These are phyloP conservation scores for Drosophila leontia DNA, from an alignment of 1,140 invertebrate genomes.

Conservation along the genomic window DNA sequence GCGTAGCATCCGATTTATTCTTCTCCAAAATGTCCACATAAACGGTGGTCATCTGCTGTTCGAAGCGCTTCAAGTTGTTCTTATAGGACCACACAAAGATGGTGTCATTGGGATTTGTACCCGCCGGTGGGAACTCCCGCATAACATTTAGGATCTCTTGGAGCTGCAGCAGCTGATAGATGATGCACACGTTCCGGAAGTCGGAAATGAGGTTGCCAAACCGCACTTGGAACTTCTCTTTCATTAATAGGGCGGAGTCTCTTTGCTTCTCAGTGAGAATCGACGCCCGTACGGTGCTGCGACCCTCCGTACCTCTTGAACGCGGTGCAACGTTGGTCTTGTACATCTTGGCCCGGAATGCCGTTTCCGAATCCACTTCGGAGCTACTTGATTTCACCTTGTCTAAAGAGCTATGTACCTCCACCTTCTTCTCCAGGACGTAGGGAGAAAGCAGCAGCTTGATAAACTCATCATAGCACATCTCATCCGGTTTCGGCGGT, in stretches of 20 bases:
- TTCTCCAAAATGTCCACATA: constrained; percentile 52
- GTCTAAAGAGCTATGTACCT: not conserved
- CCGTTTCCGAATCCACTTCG: not conserved
- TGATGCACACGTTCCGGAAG: constrained; percentile 27
- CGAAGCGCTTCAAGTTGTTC: constrained; percentile 47
- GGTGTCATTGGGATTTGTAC: constrained; percentile 9
- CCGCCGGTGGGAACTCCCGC: constrained; percentile 14
- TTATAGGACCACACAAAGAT: constrained; percentile 59
- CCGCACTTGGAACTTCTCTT: constrained; percentile 33
- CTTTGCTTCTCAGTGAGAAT: constrained; percentile 4
- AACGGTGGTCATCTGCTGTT: constrained; percentile 1
- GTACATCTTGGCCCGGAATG: constrained; percentile 22
- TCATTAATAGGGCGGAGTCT: constrained; percentile 1
- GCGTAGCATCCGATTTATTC: constrained; percentile 14
- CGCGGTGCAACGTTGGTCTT: not conserved
- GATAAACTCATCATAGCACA: constrained; percentile 24
- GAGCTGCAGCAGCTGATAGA: constrained; percentile 39
- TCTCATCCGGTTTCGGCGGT: constrained; percentile 5
- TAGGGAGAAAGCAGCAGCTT: constrained; percentile 9
- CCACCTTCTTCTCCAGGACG: not conserved
- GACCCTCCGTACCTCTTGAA: not conserved
- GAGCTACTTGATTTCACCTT: too few species aligned
- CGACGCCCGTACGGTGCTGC: not conserved
- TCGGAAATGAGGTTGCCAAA: constrained; percentile 20
- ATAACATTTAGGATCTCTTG: constrained; percentile 33